Percentiles rank a stretch among this genome's conserved stretches.
phyloP scores from a whole-genome alignment of 2,888 invertebrate genomes.

The Coelopa pilipes region DNA sequence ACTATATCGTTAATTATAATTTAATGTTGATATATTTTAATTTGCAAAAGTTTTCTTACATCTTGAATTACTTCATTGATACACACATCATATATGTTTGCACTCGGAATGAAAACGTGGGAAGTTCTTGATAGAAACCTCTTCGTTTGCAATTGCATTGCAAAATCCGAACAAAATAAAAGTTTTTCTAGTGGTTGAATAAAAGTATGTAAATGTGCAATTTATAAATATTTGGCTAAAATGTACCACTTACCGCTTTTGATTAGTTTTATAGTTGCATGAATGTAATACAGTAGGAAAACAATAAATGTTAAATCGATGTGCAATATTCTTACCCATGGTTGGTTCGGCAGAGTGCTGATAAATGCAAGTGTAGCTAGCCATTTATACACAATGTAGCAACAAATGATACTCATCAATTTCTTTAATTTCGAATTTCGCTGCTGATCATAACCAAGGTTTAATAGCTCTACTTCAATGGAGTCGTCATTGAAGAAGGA shows the following conservation, averaged over 20 bases:
- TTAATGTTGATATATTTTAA: not conserved
- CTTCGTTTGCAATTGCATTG: conserved; percentile 61
- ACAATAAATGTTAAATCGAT: conserved; percentile 42
- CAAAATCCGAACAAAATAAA: conserved; percentile 61
- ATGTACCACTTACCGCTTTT: conserved; percentile 51
- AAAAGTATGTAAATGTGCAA: not conserved
- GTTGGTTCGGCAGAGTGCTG: not conserved
- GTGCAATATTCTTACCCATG: conserved; percentile 24
- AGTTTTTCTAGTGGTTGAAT: conserved; percentile 55
- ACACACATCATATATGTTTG: conserved; percentile 63
- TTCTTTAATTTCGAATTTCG: conserved; percentile 44
- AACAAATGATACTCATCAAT: conserved; percentile 29
- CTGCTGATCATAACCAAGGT: conserved; percentile 48
- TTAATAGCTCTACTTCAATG: conserved; percentile 53
- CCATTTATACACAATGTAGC: conserved; percentile 4
- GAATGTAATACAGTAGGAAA: conserved; percentile 44
- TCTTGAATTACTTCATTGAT: conserved; percentile 68
- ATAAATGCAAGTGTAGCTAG: not conserved
- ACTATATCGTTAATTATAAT: conserved; percentile 49
- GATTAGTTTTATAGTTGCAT: conserved; percentile 51
- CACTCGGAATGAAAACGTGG: conserved; percentile 60
- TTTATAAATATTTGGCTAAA: not conserved
- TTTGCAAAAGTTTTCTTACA: conserved; percentile 52
- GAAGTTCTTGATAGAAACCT: conserved; percentile 57
- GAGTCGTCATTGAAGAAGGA: conserved; percentile 51